These are phyloP conservation scores for Drosophila melanosoma DNA, from an alignment of 2,888 invertebrate species.

Conservation along the genomic window DNA sequence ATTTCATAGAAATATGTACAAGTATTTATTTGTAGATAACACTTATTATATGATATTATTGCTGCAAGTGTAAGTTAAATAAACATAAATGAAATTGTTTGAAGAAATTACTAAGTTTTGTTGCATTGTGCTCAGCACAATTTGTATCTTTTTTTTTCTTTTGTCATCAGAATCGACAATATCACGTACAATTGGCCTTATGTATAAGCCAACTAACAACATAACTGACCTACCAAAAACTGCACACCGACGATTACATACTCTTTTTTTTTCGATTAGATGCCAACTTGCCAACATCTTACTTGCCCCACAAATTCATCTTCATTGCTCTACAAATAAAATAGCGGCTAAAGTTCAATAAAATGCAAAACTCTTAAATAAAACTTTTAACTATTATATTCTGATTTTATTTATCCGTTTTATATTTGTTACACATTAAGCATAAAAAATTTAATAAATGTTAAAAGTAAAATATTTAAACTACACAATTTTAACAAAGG, in stretches of 20 bases:
- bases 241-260: not conserved
- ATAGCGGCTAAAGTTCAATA: not conserved
- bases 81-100: not conserved
- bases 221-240: not conserved
- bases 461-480: not conserved
- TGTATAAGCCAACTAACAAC: not conserved
- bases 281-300: not conserved
- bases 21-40: not conserved
- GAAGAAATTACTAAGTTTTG: not conserved
- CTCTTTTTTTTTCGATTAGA: not conserved
- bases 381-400: not conserved
- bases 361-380: not conserved
- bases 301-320: too few relatives aligned
- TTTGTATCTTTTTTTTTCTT: not conserved
- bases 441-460: not conserved
- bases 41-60: not conserved
- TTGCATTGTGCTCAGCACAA: not conserved
- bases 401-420: not conserved
- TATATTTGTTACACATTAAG: not conserved
- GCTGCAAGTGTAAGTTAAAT: not conserved
- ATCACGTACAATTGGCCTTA: not conserved
- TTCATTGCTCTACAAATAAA: not conserved
- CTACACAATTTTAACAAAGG: not conserved
- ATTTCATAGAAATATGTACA: not conserved
- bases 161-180: not conserved